These are phyloP conservation scores for Scatophagus argus DNA, from an alignment of 2,113 vertebrate genomes.

Conservation along the genomic window DNA sequence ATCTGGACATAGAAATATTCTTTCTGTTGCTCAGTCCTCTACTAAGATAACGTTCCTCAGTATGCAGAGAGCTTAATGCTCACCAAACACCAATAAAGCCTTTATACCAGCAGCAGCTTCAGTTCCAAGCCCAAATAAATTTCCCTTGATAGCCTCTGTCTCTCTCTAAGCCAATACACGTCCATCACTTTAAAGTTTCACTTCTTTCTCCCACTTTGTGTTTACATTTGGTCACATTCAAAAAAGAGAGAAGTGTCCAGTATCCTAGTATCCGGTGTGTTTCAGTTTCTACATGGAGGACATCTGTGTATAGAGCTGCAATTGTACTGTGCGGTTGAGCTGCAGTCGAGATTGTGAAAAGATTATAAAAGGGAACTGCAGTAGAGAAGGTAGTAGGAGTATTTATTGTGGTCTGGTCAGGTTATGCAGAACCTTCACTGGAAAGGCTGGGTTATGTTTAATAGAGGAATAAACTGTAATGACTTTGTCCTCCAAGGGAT, in stretches of 20 bases:
- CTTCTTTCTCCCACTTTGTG: slow-evolving; percentile 26
- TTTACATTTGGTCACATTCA: slow-evolving; percentile 11
- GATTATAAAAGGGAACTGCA: slow-evolving; percentile 43
- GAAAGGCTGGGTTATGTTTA: slow-evolving; percentile 49
- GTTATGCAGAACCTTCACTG: slow-evolving; percentile 37
- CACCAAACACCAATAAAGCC: slow-evolving; percentile 53
- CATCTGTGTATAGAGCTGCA: neutral
- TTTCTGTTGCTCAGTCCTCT: neutral
- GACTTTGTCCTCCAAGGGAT: slow-evolving; percentile 52
- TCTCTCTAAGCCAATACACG: slow-evolving; percentile 36
- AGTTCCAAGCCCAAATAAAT: slow-evolving; percentile 52
- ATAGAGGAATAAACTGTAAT: slow-evolving; percentile 53
- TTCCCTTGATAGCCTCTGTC: slow-evolving; percentile 55
- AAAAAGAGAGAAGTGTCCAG: neutral
- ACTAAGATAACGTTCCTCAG: slow-evolving; percentile 26
- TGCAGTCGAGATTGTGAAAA: slow-evolving; percentile 27
- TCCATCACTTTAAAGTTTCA: slow-evolving; percentile 58
- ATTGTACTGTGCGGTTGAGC: neutral
- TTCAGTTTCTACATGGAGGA: slow-evolving; percentile 16
- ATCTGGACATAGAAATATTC: neutral
- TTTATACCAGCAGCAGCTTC: slow-evolving; percentile 29
- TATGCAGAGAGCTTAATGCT: slow-evolving; percentile 25
- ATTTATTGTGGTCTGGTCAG: slow-evolving; percentile 43
- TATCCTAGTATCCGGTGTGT: neutral
- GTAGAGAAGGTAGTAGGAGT: neutral